A percentile compares a stretch with the other conserved stretches of the same genome.
phyloP scores from a whole-genome alignment of 2,113 vertebrate genomes.

The Puma concolor region DNA sequence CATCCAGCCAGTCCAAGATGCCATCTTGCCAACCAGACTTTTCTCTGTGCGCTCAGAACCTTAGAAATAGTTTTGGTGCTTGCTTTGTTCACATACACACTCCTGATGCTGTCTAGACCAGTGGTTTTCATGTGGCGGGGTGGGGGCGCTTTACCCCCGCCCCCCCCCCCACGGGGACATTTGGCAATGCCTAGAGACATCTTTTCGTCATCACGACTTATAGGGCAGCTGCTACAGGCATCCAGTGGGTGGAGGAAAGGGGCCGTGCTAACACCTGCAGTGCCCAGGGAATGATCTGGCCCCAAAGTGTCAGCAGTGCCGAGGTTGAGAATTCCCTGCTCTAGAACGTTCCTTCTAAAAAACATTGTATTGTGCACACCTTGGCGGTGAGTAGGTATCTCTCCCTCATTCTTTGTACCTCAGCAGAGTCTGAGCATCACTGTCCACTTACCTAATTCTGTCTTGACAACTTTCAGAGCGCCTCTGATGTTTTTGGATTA shows the following conservation, averaged over 20 bases:
- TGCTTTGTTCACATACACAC: background rate
- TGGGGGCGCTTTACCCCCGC: background rate
- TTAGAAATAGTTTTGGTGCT: background rate
- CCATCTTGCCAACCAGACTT: background rate
- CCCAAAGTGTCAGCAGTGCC: background rate
- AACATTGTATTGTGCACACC: background rate
- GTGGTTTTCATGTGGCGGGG: background rate
- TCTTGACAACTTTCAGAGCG: background rate
- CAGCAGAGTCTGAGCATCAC: background rate
- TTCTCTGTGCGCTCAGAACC: background rate
- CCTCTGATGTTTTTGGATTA: background rate
- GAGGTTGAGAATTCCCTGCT: background rate
- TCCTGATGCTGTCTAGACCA: background rate
- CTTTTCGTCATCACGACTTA: background rate
- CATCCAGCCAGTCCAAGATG: too few relatives aligned
- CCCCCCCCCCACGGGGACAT: background rate
- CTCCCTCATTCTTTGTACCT: conserved; percentile 16
- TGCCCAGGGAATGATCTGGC: background rate
- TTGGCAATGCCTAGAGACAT: background rate
- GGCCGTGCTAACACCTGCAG: background rate
- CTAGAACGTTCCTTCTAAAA: conserved; percentile 24
- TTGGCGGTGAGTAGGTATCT: background rate
- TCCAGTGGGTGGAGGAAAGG: background rate
- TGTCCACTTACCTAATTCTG: background rate
- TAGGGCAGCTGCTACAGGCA: background rate